Conservation (phyloP, 2,113 vertebrate genomes). For the Nettapus auritus region DNA sequence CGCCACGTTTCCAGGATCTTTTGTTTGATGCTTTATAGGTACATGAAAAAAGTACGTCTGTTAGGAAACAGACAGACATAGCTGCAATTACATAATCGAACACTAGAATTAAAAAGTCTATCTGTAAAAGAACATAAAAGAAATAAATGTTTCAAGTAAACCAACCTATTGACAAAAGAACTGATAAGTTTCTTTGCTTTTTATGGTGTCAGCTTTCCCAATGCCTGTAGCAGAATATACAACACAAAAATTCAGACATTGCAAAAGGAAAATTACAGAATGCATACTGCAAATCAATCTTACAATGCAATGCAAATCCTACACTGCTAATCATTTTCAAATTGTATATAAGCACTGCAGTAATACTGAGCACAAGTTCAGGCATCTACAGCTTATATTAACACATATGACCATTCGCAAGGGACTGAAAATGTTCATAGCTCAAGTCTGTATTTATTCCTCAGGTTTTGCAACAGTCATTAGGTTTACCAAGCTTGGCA, state of each 20-base stretch:
- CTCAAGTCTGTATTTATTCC: constrained; percentile 12
- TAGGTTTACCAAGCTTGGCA: background rate
- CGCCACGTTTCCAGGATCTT: background rate
- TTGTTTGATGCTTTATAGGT: background rate
- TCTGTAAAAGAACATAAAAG: background rate
- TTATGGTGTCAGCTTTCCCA: fast-evolving
- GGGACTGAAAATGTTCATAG: background rate
- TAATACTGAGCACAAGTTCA: background rate
- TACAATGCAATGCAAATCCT: background rate
- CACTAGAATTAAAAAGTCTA: background rate
- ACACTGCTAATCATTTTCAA: background rate
- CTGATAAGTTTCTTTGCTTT: background rate
- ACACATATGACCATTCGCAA: background rate
- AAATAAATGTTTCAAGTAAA: background rate
- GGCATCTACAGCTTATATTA: background rate
- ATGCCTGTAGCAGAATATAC: background rate
- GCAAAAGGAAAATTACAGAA: background rate
- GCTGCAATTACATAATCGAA: background rate
- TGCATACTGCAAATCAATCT: background rate
- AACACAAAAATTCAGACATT: background rate
- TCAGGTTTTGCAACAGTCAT: background rate
- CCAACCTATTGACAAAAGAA: background rate
- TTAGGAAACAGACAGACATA: background rate
- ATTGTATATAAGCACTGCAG: background rate
- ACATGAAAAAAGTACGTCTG: background rate